These are phyloP conservation scores for Microcebus lehilahytsara DNA, from an alignment of 2,113 vertebrate species.

Conservation along the genomic window DNA sequence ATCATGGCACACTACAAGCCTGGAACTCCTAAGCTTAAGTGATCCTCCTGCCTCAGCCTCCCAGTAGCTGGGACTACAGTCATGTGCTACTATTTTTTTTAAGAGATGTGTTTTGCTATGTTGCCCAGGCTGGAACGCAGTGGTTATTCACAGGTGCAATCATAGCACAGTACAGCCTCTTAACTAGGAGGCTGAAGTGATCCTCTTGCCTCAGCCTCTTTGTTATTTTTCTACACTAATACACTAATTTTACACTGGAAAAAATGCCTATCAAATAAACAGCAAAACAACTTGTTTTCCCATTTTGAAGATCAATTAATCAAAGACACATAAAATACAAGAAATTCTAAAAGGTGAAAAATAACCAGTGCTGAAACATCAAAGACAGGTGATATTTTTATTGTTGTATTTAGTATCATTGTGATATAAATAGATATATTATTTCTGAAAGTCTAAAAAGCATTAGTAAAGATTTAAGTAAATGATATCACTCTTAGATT, in stretches of 20 bases:
- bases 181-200: neutral
- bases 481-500: conserved; percentile 23
- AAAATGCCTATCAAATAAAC: neutral
- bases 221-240: conserved; percentile 1
- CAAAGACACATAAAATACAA: neutral
- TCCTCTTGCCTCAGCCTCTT: neutral
- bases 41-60: neutral
- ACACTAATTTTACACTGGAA: neutral
- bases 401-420: neutral
- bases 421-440: neutral
- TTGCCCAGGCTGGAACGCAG: too few species aligned
- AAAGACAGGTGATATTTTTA: neutral
- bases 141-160: too few species aligned
- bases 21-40: neutral
- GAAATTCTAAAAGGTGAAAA: conserved; percentile 24
- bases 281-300: neutral
- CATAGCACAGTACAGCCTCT: neutral
- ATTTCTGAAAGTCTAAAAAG: neutral
- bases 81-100: too few species aligned
- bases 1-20: neutral
- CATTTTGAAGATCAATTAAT: neutral
- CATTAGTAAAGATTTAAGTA: conserved; percentile 12
- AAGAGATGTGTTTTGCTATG: too few species aligned
- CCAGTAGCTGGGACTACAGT: too few species aligned
- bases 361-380: neutral